Evolutionary conservation across 2,888 invertebrate species (phyloP).

Genomic region (Conops quadrifasciatus): DNA sequence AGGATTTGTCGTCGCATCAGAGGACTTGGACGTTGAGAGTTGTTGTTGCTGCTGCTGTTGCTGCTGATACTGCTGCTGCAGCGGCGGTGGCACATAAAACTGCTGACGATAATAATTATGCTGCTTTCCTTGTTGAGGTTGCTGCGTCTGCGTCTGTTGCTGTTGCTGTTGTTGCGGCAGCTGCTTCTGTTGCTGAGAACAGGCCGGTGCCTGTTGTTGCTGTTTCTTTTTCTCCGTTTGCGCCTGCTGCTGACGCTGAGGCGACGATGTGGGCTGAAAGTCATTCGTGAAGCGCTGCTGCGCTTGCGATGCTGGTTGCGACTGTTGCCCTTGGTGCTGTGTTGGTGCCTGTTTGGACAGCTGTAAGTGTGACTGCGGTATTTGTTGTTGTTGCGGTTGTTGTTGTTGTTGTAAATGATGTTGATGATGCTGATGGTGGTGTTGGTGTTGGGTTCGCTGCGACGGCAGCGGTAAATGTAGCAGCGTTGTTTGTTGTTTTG

Average conservation of each 20-base stretch:
- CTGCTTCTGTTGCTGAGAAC: conserved; percentile 37
- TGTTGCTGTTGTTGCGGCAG: conserved; percentile 45
- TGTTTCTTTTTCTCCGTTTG: conserved; percentile 38
- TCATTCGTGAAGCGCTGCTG: conserved; percentile 28
- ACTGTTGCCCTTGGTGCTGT: conserved; percentile 39
- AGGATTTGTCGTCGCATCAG: conserved; percentile 32
- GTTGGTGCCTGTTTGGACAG: conserved; percentile 30
- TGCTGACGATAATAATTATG: conserved; percentile 56
- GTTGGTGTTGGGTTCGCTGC: conserved; percentile 38
- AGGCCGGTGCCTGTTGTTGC: conserved; percentile 46
- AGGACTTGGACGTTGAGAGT: conserved; percentile 44
- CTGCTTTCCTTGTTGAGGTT: conserved; percentile 41
- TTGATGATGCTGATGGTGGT: conserved; percentile 38
- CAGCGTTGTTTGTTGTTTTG: conserved; percentile 42
- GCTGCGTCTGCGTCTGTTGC: conserved; percentile 39
- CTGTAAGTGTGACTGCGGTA: conserved; percentile 38
- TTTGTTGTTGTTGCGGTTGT: conserved; percentile 40
- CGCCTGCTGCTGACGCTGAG: conserved; percentile 29
- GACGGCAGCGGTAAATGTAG: conserved; percentile 45
- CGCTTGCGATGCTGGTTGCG: conserved; percentile 32
- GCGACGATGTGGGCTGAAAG: conserved; percentile 35
- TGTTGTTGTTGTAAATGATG: conserved; percentile 38
- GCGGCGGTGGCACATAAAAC: conserved; percentile 52
- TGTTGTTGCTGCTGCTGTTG: conserved; percentile 46
- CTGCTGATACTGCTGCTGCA: conserved; percentile 41